A percentile compares a stretch with the other conserved stretches of the same genome.
Conservation (phyloP, 2,797 vertebrate genomes). For the Pantherophis alleghaniensis region DNA sequence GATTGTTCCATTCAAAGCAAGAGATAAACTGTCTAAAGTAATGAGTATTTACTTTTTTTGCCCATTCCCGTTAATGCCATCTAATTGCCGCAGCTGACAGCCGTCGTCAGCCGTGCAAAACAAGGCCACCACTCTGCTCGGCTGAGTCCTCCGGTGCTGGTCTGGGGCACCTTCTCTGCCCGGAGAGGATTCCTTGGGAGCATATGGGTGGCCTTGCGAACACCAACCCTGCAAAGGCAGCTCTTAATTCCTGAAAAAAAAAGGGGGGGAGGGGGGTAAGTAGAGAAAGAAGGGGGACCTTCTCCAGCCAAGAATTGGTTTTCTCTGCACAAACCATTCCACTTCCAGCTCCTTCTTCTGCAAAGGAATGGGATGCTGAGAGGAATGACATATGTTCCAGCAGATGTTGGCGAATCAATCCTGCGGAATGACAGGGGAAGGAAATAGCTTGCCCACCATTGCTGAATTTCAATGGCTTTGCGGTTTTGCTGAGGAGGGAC, state of each 20-base stretch:
- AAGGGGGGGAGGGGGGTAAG: no score
- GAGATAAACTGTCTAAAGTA: conserved; percentile 50
- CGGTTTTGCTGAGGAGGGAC: not conserved
- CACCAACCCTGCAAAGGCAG: not conserved
- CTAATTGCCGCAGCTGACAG: conserved; percentile 58
- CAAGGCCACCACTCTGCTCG: not conserved
- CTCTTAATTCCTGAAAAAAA: not conserved
- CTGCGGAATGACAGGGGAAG: conserved; percentile 38
- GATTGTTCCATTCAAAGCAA: conserved; percentile 2
- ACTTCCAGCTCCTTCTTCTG: conserved; percentile 42
- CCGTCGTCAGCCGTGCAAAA: not conserved
- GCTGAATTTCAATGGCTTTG: not conserved
- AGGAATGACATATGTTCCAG: conserved; percentile 57
- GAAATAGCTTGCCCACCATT: conserved; percentile 50
- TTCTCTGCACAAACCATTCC: conserved; percentile 34
- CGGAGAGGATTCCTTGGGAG: not conserved
- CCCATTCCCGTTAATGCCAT: conserved; percentile 45
- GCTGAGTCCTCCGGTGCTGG: not conserved
- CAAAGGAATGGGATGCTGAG: conserved; percentile 32
- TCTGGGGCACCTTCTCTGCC: rapidly evolving
- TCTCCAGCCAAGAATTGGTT: not conserved
- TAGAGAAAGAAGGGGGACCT: not conserved
- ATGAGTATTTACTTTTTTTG: conserved; percentile 62
- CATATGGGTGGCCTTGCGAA: not conserved
- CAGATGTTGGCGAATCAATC: conserved; percentile 64